Conservation (phyloP, 2,797 vertebrate species). For the Hyperoplus immaculatus region DNA sequence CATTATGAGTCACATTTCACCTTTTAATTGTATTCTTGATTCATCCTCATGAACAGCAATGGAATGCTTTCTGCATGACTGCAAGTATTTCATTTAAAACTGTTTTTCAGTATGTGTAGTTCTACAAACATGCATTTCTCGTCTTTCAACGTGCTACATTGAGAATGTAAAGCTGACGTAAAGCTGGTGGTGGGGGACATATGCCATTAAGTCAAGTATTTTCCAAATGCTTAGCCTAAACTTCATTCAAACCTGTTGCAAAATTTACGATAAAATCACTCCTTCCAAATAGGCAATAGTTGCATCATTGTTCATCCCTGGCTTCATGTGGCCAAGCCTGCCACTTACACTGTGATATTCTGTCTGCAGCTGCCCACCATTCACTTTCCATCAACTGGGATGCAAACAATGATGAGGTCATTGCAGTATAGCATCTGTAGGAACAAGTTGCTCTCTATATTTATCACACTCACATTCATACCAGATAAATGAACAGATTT, state of each 20-base stretch:
- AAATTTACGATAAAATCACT: constrained; percentile 11
- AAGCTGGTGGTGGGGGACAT: background rate
- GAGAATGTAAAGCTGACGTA: constrained; percentile 13
- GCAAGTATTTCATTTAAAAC: background rate
- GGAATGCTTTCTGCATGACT: too few species aligned
- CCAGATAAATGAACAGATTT: constrained; percentile 50
- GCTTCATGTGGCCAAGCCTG: constrained; percentile 38
- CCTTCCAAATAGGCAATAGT: constrained; percentile 34
- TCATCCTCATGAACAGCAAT: background rate
- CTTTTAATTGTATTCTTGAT: background rate
- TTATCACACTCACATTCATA: constrained; percentile 55
- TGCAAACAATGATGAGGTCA: constrained; percentile 74
- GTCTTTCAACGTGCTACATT: constrained; percentile 17
- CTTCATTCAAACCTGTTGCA: constrained; percentile 20
- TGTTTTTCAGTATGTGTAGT: background rate
- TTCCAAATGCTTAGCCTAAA: constrained; percentile 28
- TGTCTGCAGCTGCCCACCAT: constrained; percentile 73
- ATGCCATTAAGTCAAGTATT: constrained; percentile 22
- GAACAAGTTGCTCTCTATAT: constrained; percentile 70
- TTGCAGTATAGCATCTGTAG: constrained; percentile 65
- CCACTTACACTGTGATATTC: constrained; percentile 38
- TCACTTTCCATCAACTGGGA: constrained; percentile 70
- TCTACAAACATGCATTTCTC: constrained; percentile 6
- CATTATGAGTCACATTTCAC: background rate
- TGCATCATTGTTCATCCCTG: constrained; percentile 57